These are phyloP conservation scores for Stegophylla sp. DNA, from an alignment of 2,888 invertebrate genomes.

Conservation along the genomic window DNA sequence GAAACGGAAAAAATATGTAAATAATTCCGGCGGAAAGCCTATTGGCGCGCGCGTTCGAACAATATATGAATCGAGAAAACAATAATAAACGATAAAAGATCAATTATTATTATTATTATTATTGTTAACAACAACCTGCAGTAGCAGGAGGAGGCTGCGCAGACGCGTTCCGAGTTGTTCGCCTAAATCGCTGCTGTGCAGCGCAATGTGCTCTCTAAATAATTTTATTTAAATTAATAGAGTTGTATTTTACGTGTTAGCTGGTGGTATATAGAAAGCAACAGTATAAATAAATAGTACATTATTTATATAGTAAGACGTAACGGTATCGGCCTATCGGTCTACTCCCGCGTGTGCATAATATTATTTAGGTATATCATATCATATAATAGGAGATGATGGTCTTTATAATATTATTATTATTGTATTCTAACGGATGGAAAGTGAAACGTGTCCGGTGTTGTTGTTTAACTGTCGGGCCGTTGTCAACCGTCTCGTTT, in stretches of 20 bases:
- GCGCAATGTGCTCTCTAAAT: conserved; percentile 8
- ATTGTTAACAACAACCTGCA: too few relatives aligned
- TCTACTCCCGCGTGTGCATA: too few relatives aligned
- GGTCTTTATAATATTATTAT: conserved; percentile 40
- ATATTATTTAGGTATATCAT: neutral
- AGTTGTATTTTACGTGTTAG: too few relatives aligned
- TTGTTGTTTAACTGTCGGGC: too few relatives aligned
- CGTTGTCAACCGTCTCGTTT: conserved; percentile 28
- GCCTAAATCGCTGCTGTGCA: too few relatives aligned
- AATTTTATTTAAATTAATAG: conserved; percentile 17
- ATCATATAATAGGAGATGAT: neutral
- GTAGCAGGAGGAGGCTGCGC: too few relatives aligned
- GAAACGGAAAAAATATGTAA: neutral
- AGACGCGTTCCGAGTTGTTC: neutral
- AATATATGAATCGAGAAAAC: neutral
- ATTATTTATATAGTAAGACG: conserved; percentile 2
- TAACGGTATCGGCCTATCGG: conserved; percentile 32
- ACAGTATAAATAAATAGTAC: conserved; percentile 11
- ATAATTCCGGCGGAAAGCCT: neutral
- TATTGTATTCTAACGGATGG: conserved; percentile 37
- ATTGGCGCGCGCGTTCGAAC: neutral
- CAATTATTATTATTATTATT: too few relatives aligned
- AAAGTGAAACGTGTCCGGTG: conserved; percentile 50
- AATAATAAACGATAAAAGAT: too few relatives aligned
- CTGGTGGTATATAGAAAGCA: conserved; percentile 54